Percentiles rank a stretch among this genome's conserved stretches.
These are phyloP conservation scores for Neodiprion lecontei DNA, from an alignment of 1,140 invertebrate species.

Conservation along the genomic window DNA sequence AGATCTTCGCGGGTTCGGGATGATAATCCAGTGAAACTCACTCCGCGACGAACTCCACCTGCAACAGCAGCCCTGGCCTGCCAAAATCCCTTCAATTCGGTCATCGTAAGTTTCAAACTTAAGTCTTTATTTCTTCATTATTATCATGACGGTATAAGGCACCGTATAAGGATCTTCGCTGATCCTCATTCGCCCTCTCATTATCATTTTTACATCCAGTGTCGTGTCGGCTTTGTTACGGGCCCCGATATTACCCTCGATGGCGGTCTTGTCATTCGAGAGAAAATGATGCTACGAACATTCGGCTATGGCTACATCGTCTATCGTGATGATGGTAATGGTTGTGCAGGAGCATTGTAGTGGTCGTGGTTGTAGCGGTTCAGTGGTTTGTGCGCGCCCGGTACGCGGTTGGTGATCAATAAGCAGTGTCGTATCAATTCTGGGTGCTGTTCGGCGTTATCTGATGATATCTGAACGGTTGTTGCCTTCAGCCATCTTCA, in stretches of 20 bases:
- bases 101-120: conserved; percentile 55
- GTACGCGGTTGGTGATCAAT: conserved; percentile 42
- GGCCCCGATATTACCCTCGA: too few relatives aligned
- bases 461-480: too few relatives aligned
- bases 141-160: background rate
- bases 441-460: background rate
- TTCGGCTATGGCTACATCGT: background rate
- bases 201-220: too few relatives aligned
- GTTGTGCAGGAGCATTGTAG: background rate
- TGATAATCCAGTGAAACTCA: conserved; percentile 43
- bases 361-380: background rate
- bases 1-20: conserved; percentile 47
- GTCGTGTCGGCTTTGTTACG: too few relatives aligned
- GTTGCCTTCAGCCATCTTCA: too few relatives aligned
- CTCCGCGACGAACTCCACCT: conserved; percentile 30
- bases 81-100: conserved; percentile 61
- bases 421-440: conserved; percentile 50
- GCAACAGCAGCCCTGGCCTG: conserved; percentile 59
- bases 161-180: too few relatives aligned
- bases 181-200: too few relatives aligned
- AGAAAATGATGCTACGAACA: too few relatives aligned
- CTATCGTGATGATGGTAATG: background rate
- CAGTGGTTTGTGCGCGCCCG: conserved; percentile 9
- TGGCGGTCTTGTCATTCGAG: too few relatives aligned
- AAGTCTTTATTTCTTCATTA: background rate